Conservation (phyloP, 2,113 vertebrate species). For the Herpailurus yagouaroundi region DNA sequence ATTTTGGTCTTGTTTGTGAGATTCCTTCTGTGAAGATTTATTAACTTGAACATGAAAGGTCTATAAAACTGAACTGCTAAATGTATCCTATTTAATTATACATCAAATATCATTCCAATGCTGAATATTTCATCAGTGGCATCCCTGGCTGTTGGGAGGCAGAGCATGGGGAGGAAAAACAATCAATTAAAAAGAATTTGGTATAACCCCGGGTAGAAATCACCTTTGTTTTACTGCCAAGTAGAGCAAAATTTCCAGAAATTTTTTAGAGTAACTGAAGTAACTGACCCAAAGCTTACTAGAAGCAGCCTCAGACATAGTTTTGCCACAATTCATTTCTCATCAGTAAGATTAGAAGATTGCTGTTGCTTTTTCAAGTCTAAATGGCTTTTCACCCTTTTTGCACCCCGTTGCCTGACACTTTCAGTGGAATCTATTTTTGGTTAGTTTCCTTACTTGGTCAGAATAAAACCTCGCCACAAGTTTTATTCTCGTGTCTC, state of each 20-base stretch:
- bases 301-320: not conserved
- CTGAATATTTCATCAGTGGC: constrained; percentile 78
- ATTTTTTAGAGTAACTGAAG: not conserved
- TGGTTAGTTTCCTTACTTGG: not conserved
- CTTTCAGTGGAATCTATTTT: not conserved
- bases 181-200: constrained; percentile 63
- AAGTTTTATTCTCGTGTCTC: not conserved
- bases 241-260: constrained; percentile 46
- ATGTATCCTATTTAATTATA: constrained; percentile 76
- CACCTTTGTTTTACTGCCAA: constrained; percentile 55
- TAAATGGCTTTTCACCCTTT: not conserved
- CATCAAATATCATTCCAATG: constrained; percentile 67
- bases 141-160: constrained; percentile 55
- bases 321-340: constrained; percentile 16
- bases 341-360: not conserved
- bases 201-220: constrained; percentile 12
- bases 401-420: not conserved
- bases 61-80: constrained; percentile 65
- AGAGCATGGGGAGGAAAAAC: not conserved
- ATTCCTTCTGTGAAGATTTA: constrained; percentile 51
- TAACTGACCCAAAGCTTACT: constrained; percentile 19
- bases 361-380: not conserved
- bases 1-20: constrained; percentile 54
- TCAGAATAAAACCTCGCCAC: not conserved
- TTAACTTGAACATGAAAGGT: constrained; percentile 63